Evolutionary conservation across 2,113 vertebrate genomes (phyloP), one percentile per base, ranked within the genome.

Genomic region (Anguilla rostrata): DNA sequence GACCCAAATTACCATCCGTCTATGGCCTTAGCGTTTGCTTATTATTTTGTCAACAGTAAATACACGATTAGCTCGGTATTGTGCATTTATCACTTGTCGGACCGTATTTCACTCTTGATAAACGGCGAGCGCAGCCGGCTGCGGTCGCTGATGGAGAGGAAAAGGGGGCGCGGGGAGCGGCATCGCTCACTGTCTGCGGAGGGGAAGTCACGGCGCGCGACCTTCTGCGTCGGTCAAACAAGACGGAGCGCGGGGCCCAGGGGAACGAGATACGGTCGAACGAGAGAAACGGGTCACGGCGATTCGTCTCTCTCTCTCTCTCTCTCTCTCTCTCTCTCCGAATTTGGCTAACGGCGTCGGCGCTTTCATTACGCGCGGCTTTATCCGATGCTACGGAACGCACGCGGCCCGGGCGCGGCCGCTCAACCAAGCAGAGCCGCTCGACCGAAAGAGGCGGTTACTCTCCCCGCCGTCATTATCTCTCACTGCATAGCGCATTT

Each of bases 351-450:
- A 20, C 18, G 18, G 18, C 18, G 26, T 26, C 20, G 22, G 2
- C 4, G 60, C 22, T 11, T 66, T 66, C 43, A 2, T 66, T 66
- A 26, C 22, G 5, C 22, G 22, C 20, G 8, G n/a, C 71, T 8
- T 75, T n/a, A 12, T 34, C 26, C n/a, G 34, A 75, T 0, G n/a
- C 71, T 12, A 34, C n/a, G 11, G 26, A 75, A 34, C 15, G 83
- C 93, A 82, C 84, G 86, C n/a, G 60, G 87, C 85, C 87, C 57
- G 46, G 66, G 20, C 75, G 26, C 83, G 88, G 87, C 86, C 86
- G 11, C 86, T 84, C 79, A 86, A 78, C 88, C 89, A 83, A 83
- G 39, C 39, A 22, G 78, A 29, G 18, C 34, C 0, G 7, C 34
- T 41, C 78, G 7, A 18, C n/a, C 9, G 75, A 78, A 78, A 78